Base-by-base conservation (phyloP, 1,140 invertebrate genomes). In the Kradibia gibbosae region DNA sequence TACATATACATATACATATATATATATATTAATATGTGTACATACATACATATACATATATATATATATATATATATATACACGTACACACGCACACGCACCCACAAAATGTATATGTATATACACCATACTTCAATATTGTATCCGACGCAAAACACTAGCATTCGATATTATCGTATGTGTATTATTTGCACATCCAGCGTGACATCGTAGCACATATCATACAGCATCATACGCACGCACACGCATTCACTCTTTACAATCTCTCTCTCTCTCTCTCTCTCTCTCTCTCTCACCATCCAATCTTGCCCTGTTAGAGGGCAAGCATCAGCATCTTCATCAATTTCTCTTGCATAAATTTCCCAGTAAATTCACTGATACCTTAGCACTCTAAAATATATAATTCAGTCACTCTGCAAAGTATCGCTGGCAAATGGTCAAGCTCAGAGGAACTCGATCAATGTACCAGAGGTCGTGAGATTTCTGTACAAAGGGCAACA, bases 311-410 rank as follows among this genome's bases (percentile, higher is more conserved):
- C 55, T 48, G 7, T 48, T 15, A 80, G 67, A 78, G 36, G 22
- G 17, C 20, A 50, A 17, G 48, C n/a, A 22, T 45, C 42, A 45
- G 5, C 13, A 45, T 62, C 55, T 28, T 28, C n/a, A 45, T 42
- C 48, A 36, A 78, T 67, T 31, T 20, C 25, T 78, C 62, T 78
- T 22, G 17, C 48, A 36, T 48, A 50, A 50, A 67, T 60, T 67
- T 62, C 45, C 42, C 8, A 36, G 55, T 70, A 25, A 34, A 45
- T 60, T 48, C 53, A 22, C 28, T 28, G 28, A 76, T 45, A 76
- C 53, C 80, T 76, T 81, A 81, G 62, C 48, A 77, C 60, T 71
- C 34, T 76, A 76, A 81, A 81, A 76, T 71, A 31, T 81, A 65
- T 31, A 65, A 28, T 39, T 65, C 72, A 75, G 72, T 81, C 73